Evolutionary conservation across 1,140 invertebrate species (phyloP).

Genomic region (Patella vulgata): DNA sequence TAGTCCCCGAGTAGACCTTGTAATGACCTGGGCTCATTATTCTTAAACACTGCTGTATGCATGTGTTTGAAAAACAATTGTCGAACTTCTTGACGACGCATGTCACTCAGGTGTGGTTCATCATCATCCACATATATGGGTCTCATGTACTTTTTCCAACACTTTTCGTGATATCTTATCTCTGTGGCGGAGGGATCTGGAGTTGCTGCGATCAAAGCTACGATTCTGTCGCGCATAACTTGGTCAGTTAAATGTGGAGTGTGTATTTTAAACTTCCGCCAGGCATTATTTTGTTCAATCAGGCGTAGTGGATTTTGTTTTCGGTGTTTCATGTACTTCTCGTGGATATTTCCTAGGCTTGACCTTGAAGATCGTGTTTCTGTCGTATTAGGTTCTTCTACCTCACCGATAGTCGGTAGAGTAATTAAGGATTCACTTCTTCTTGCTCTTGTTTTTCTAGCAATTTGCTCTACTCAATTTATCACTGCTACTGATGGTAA

Average conservation of each 20-base stretch:
- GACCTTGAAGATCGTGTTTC: too few relatives aligned
- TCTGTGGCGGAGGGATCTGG: neutral
- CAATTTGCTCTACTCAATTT: too few relatives aligned
- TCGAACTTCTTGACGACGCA: neutral
- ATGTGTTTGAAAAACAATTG: constrained; percentile 1
- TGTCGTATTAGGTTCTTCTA: too few relatives aligned
- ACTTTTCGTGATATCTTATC: constrained; percentile 1
- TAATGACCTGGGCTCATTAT: constrained; percentile 1
- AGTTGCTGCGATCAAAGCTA: neutral
- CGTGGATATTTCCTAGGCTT: too few relatives aligned
- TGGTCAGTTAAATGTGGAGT: neutral
- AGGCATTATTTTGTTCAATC: neutral
- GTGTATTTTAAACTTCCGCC: constrained; percentile 1
- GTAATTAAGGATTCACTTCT: too few relatives aligned
- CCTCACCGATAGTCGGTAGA: too few relatives aligned
- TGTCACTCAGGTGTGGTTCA: neutral
- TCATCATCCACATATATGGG: neutral
- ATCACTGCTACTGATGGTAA: too few relatives aligned
- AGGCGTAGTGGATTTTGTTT: too few relatives aligned
- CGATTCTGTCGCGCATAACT: constrained; percentile 8
- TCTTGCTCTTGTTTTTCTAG: too few relatives aligned
- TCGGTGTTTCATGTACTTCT: too few relatives aligned
- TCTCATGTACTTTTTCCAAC: constrained; percentile 6
- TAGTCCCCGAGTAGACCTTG: constrained; percentile 5
- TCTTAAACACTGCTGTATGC: neutral